phyloP scores from a whole-genome alignment of 2,888 invertebrate species.

The Scaptomyza flava region DNA sequence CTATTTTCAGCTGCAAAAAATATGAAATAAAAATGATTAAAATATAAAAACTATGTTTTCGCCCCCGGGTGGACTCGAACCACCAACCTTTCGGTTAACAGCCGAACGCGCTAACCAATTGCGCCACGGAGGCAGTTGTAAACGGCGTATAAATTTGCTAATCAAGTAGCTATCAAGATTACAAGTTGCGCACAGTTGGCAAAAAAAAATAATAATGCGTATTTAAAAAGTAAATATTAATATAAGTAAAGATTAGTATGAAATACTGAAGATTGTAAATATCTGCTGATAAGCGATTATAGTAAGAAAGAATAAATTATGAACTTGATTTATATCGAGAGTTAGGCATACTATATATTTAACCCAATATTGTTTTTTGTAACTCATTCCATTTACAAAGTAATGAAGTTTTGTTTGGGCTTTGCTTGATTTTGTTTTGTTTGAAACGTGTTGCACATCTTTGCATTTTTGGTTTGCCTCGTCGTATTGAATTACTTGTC shows the following conservation, averaged over 20 bases:
- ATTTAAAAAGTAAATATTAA: background rate
- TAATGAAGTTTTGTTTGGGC: background rate
- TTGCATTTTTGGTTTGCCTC: background rate
- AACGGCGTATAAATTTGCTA: background rate
- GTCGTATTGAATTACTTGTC: constrained; percentile 63
- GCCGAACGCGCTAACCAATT: constrained; percentile 99
- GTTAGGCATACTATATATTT: no score
- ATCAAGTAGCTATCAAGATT: background rate
- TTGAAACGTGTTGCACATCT: background rate
- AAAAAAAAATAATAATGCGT: no score
- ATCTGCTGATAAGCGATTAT: no score
- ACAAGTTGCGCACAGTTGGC: background rate
- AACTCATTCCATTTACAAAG: background rate
- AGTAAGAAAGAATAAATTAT: no score
- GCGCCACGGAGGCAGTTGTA: constrained; percentile 90
- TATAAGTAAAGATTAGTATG: no score
- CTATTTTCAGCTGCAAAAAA: no score
- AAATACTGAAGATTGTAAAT: no score
- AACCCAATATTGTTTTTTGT: no score
- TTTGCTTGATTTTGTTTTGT: background rate
- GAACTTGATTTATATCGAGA: no score
- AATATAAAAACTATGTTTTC: constrained; percentile 74
- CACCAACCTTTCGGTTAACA: constrained; percentile 99
- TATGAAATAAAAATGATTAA: background rate
- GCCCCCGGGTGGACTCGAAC: constrained; percentile 99